Evolutionary conservation across 2,797 vertebrate genomes (phyloP), one percentile per base, ranked within the genome.

Genomic region (Tinamus major): DNA sequence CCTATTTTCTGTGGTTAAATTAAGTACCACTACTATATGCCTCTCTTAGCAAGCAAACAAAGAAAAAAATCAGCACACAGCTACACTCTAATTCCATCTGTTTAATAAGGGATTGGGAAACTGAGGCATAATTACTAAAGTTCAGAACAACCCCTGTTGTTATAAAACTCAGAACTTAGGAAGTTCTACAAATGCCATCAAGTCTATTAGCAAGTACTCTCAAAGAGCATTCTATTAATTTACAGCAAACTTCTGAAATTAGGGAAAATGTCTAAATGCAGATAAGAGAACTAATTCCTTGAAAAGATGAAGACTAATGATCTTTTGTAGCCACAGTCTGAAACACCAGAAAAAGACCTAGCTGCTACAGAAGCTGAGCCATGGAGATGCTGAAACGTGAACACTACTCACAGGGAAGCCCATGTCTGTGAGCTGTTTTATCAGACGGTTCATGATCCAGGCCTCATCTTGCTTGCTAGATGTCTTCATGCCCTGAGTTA

Each of bases 361-460:
- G 14, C n/a, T n/a, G 20, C 35, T 58, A 29, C 21, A 33, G 27
- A 55, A 62, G 37, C 76, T 39, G 75, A 80, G 61, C 19, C 64
- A 37, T 14, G 19, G 29, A 61, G 24, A 39, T 29, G 56, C 46
- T 69, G 31, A 37, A 18, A 79, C 67, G 3, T 4, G 41, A 90
- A 61, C 11, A 5, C 41, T 95, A 98, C 97, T 97, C 96, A 99
- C 99, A 97, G 99, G 99, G 98, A 99, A 99, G 97, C 99, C 99
- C 99, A 99, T 99, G 97, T 99, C 99, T 90, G 99, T 99, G 96
- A 99, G 99, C 97, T 99, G 99, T 97, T 99, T 99, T 97, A 99
- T 99, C 97, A 99, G 98, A 96, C 99, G 98, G 96, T 98, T 99
- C 98, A 99, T 98, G 97, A 99, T 98, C 99, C 99, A 99, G 97